phyloP scores from a whole-genome alignment of 1,140 invertebrate genomes.

The Aphidius ervi region DNA sequence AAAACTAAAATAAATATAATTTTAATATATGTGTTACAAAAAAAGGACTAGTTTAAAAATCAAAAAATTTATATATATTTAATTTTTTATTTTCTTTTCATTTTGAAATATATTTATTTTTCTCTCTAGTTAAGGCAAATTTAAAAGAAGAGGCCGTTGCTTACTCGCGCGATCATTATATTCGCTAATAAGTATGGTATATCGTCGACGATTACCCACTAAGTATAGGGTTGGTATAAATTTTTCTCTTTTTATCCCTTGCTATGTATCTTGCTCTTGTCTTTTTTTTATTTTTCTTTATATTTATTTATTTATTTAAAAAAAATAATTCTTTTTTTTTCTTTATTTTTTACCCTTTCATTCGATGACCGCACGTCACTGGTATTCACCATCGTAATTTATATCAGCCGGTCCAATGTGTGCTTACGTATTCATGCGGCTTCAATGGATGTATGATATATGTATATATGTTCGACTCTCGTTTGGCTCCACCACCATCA shows the following conservation, averaged over 20 bases:
- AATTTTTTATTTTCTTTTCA: too few species aligned
- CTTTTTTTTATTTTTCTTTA: background rate
- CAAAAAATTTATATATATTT: too few species aligned
- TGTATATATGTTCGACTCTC: too few species aligned
- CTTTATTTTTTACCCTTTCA: slow-evolving; percentile 27
- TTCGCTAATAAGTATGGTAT: slow-evolving; percentile 49
- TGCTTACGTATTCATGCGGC: slow-evolving; percentile 12
- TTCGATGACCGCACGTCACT: slow-evolving; percentile 46
- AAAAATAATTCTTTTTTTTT: background rate
- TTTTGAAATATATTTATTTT: background rate
- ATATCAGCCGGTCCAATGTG: slow-evolving; percentile 10
- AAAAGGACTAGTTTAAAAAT: too few species aligned
- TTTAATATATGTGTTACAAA: too few species aligned
- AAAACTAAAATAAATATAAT: too few species aligned
- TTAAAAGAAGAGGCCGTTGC: slow-evolving; percentile 15
- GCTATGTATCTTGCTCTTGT: slow-evolving; percentile 12
- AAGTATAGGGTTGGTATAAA: slow-evolving; percentile 43
- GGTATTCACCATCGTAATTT: slow-evolving; percentile 30
- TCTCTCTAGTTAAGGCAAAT: slow-evolving; percentile 11
- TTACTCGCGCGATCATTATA: slow-evolving; percentile 39
- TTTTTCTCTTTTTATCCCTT: slow-evolving; percentile 5
- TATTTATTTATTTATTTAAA: slow-evolving; percentile 2
- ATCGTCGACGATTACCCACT: slow-evolving; percentile 49
- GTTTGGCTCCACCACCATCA: too few species aligned
- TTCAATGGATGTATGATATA: slow-evolving; percentile 10